phyloP scores from a whole-genome alignment of 2,797 vertebrate genomes.

The Siniperca obscura region DNA sequence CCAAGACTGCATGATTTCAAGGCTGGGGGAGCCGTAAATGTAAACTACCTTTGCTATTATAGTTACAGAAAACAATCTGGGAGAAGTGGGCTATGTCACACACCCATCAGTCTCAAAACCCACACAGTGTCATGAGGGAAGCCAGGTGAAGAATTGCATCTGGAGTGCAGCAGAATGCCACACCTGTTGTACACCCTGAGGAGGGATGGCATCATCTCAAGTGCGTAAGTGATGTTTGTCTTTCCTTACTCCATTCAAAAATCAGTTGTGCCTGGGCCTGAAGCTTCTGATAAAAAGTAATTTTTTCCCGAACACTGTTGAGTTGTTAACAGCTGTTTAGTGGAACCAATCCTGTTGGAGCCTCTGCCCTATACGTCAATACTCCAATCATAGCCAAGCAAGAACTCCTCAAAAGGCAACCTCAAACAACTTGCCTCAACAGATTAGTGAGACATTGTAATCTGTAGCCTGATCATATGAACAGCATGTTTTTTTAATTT shows the following conservation, averaged over 20 bases:
- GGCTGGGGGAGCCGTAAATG: slow-evolving; percentile 52
- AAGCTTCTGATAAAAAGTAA: neutral
- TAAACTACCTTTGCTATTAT: slow-evolving; percentile 45
- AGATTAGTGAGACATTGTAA: neutral
- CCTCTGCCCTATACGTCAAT: neutral
- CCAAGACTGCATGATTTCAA: slow-evolving; percentile 36
- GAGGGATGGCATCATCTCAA: slow-evolving; percentile 29
- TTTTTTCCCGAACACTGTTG: neutral
- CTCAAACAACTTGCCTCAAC: neutral
- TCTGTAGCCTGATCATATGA: neutral
- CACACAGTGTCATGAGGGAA: slow-evolving; percentile 55
- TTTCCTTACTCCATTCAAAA: slow-evolving; percentile 26
- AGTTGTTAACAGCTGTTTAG: neutral
- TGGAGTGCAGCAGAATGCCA: slow-evolving; percentile 35
- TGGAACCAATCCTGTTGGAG: neutral
- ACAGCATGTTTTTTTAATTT: neutral
- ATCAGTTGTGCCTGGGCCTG: neutral
- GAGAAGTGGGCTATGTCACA: slow-evolving; percentile 59
- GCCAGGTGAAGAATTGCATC: slow-evolving; percentile 61
- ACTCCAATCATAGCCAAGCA: neutral
- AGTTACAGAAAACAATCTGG: slow-evolving; percentile 60
- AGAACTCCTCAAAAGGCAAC: neutral
- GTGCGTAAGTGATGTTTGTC: slow-evolving; percentile 20
- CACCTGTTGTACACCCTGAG: slow-evolving; percentile 21
- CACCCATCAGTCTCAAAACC: slow-evolving; percentile 55